These are phyloP conservation scores for Melieria picta DNA, from an alignment of 2,888 invertebrate species.

Conservation along the genomic window DNA sequence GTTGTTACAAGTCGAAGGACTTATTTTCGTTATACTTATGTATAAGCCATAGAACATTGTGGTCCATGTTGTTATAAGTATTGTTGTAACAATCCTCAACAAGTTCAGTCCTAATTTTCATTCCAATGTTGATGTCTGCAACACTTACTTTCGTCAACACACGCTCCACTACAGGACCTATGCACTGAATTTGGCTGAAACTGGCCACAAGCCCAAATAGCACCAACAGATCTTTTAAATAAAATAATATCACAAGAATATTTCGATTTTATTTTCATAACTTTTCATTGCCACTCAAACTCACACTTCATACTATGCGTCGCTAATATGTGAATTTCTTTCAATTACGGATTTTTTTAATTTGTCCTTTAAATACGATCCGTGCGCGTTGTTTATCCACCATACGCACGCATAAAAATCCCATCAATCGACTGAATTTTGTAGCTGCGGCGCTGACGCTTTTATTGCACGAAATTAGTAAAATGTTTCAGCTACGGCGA, in stretches of 20 bases:
- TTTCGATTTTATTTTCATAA: background rate
- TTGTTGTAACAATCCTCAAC: too few species aligned
- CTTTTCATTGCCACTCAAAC: background rate
- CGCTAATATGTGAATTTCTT: too few species aligned
- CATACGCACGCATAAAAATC: too few species aligned
- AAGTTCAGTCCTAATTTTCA: background rate
- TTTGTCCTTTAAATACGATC: too few species aligned
- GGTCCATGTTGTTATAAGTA: too few species aligned
- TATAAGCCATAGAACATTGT: too few species aligned
- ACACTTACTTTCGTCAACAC: background rate
- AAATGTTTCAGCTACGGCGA: background rate
- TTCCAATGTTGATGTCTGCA: background rate
- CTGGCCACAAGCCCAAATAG: background rate
- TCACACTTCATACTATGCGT: background rate
- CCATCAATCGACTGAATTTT: too few species aligned
- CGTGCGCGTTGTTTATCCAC: too few species aligned
- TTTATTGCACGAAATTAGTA: slow-evolving; percentile 10
- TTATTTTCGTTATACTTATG: too few species aligned
- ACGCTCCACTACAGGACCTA: background rate
- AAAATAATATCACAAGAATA: background rate
- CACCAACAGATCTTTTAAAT: background rate
- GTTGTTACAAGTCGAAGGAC: too few species aligned
- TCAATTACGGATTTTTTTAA: too few species aligned
- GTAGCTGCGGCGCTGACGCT: background rate
- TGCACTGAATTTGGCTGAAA: background rate